phyloP scores from a whole-genome alignment of 2,888 invertebrate species.

The Lysandra coridon region DNA sequence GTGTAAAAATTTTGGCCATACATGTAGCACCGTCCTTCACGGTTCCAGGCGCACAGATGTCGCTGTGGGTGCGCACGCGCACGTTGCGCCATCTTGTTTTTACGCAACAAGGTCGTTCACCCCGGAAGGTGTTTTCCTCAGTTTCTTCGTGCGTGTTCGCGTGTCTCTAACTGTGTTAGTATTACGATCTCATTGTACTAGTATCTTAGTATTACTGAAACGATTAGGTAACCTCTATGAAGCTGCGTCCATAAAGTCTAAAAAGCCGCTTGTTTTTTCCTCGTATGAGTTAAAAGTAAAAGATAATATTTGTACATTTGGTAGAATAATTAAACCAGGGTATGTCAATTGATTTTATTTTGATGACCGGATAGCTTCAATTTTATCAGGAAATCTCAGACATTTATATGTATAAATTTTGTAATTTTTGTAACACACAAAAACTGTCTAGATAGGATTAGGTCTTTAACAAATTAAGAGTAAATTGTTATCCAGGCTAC shows the following conservation, averaged over 20 bases:
- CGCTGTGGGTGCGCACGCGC: slow-evolving; percentile 49
- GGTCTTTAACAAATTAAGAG: too few relatives aligned
- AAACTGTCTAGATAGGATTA: too few relatives aligned
- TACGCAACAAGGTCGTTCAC: slow-evolving; percentile 78
- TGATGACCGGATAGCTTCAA: too few relatives aligned
- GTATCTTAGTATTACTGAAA: slow-evolving; percentile 26
- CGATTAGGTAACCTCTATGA: neutral
- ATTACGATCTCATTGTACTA: slow-evolving; percentile 47
- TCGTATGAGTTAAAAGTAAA: neutral
- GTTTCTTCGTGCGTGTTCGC: slow-evolving; percentile 77
- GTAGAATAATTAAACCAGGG: neutral
- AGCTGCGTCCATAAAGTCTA: neutral
- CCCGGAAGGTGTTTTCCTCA: slow-evolving; percentile 79
- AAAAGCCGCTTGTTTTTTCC: too few relatives aligned
- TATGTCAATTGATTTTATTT: too few relatives aligned
- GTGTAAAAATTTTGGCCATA: neutral
- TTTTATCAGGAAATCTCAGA: too few relatives aligned
- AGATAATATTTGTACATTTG: neutral
- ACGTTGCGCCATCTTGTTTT: slow-evolving; percentile 68
- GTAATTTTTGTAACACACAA: too few relatives aligned
- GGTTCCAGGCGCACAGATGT: slow-evolving; percentile 42
- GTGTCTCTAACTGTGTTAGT: slow-evolving; percentile 70
- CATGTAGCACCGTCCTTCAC: slow-evolving; percentile 6
- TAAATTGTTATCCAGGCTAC: too few relatives aligned
- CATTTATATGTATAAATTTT: too few relatives aligned